Percentiles rank a stretch among this genome's conserved stretches.
Evolutionary conservation across 2,113 vertebrate genomes (phyloP).

Genomic region (Trachemys scripta): DNA sequence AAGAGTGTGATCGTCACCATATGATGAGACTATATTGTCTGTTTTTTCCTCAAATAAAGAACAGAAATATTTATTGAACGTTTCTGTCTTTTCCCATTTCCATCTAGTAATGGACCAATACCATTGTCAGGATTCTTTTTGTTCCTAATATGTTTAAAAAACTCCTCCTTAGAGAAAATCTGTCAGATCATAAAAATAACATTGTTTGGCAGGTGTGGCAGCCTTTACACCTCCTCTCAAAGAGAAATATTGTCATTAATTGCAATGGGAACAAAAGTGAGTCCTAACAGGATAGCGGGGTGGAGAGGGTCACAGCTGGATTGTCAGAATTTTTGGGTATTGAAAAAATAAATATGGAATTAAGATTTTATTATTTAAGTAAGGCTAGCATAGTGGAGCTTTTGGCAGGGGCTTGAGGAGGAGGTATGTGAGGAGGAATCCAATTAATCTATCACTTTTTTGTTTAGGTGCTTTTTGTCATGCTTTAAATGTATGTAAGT

Average conservation of each 20-base stretch:
- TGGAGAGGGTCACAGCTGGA: not conserved
- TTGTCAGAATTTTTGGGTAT: not conserved
- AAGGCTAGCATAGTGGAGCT: conserved; percentile 21
- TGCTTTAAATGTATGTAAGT: not conserved
- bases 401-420: not conserved
- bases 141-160: not conserved
- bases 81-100: not conserved
- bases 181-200: not conserved
- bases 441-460: not conserved
- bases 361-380: not conserved
- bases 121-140: not conserved
- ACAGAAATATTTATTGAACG: not conserved
- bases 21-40: not conserved
- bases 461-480: not conserved
- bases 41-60: not conserved
- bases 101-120: not conserved
- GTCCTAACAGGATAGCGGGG: rapidly evolving
- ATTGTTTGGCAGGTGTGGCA: not conserved
- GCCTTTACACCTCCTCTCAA: not conserved
- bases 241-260: not conserved
- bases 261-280: not conserved
- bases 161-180: not conserved
- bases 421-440: not conserved
- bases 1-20: not conserved
- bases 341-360: not conserved